phyloP scores from a whole-genome alignment of 2,797 vertebrate species.

The Lycodopsis pacificus region DNA sequence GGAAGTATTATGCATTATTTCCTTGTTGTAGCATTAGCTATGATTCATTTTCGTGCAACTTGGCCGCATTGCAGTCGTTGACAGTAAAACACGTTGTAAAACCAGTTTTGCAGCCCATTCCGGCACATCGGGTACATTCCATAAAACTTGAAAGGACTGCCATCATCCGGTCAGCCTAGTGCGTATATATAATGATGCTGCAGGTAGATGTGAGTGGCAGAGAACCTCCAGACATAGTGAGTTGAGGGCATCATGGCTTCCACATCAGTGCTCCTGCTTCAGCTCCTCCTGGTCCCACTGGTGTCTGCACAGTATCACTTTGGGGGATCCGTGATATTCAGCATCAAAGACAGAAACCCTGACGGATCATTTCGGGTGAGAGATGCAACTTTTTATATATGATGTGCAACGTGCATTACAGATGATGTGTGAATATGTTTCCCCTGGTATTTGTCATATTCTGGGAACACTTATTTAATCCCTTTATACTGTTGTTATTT shows the following conservation, averaged over 20 bases:
- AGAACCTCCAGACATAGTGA: neutral
- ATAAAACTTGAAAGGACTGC: accelerated
- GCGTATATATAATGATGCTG: constrained; percentile 28
- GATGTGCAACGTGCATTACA: too few relatives aligned
- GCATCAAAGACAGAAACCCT: constrained; percentile 44
- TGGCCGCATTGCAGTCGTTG: neutral
- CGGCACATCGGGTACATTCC: neutral
- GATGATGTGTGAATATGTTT: too few relatives aligned
- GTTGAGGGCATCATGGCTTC: constrained; percentile 47
- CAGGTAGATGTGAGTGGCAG: constrained; percentile 12
- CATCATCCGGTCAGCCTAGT: neutral
- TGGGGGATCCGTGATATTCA: constrained; percentile 22
- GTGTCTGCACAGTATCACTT: constrained; percentile 37
- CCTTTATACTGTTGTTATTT: neutral
- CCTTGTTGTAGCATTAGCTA: neutral
- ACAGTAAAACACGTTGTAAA: neutral
- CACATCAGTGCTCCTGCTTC: constrained; percentile 28
- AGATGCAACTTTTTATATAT: too few relatives aligned
- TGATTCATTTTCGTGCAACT: neutral
- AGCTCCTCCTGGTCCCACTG: constrained; percentile 60
- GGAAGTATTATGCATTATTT: neutral
- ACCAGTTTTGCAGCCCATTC: constrained; percentile 37
- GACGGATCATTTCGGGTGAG: constrained; percentile 57
- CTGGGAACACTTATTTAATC: neutral
- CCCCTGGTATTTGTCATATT: neutral